These are phyloP conservation scores for Panzeria rudis DNA, from an alignment of 2,888 invertebrate genomes.

Conservation along the genomic window DNA sequence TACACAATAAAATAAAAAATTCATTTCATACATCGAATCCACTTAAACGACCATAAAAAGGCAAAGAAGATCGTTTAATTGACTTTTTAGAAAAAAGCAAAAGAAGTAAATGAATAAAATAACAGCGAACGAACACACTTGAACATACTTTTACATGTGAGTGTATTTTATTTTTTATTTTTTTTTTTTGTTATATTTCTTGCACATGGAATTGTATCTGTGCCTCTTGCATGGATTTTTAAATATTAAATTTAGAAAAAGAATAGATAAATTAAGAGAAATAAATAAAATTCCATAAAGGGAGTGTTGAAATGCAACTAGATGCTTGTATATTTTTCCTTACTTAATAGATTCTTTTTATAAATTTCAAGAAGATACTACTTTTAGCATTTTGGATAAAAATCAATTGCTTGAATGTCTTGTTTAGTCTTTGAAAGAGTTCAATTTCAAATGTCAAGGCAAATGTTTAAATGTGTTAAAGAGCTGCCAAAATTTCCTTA, in stretches of 20 bases:
- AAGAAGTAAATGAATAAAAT: conserved; percentile 19
- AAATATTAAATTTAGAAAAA: background rate
- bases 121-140: conserved; percentile 4
- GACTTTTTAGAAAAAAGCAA: conserved; percentile 35
- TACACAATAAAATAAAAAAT: conserved; percentile 18
- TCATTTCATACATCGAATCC: conserved; percentile 4
- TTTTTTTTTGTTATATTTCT: background rate
- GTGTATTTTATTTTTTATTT: background rate
- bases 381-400: conserved; percentile 15
- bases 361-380: conserved; percentile 21
- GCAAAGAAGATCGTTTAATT: conserved; percentile 57
- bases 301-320: conserved; percentile 11
- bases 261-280: background rate
- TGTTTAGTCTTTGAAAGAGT: conserved; percentile 8
- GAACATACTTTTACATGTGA: background rate
- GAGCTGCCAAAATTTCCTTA: conserved; percentile 30
- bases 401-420: background rate
- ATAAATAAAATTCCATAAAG: conserved; percentile 16
- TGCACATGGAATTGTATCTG: conserved; percentile 7
- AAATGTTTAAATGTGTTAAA: background rate
- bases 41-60: conserved; percentile 58
- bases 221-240: background rate
- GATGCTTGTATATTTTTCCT: background rate
- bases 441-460: conserved; percentile 42
- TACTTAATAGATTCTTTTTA: background rate